A percentile compares a stretch with the other conserved stretches of the same genome.
Conservation (phyloP, 2,113 vertebrate species). For the Pica pica region DNA sequence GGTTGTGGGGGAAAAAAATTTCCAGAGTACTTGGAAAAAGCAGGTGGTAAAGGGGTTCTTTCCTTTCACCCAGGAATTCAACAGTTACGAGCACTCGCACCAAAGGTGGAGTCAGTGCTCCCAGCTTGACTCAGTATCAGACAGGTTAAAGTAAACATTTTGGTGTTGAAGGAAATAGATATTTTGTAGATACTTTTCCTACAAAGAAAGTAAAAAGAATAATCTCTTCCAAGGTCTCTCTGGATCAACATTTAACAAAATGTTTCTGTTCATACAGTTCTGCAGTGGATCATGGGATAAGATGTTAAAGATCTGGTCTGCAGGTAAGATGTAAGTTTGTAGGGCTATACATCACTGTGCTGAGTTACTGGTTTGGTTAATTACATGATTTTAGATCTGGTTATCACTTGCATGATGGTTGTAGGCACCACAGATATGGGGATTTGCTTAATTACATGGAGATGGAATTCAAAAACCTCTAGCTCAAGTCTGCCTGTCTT, state of each 20-base stretch:
- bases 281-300: slow-evolving; percentile 99
- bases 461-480: background rate
- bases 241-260: background rate
- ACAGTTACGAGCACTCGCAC: background rate
- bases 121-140: background rate
- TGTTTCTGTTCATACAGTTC: slow-evolving; percentile 76
- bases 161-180: background rate
- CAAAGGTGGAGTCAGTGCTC: background rate
- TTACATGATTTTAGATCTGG: background rate
- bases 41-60: background rate
- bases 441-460: background rate
- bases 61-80: background rate
- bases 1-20: background rate
- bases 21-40: background rate
- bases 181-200: background rate
- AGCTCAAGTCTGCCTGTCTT: background rate
- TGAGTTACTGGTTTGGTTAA: background rate
- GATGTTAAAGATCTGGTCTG: slow-evolving; percentile 98
- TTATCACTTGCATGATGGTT: background rate
- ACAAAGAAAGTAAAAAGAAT: background rate
- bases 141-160: background rate
- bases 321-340: slow-evolving; percentile 75
- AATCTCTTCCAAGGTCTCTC: background rate
- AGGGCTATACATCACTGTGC: background rate
- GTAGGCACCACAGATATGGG: background rate